Base-by-base conservation (phyloP, 2,888 invertebrate species). In the Kryphioiulus occultus region DNA sequence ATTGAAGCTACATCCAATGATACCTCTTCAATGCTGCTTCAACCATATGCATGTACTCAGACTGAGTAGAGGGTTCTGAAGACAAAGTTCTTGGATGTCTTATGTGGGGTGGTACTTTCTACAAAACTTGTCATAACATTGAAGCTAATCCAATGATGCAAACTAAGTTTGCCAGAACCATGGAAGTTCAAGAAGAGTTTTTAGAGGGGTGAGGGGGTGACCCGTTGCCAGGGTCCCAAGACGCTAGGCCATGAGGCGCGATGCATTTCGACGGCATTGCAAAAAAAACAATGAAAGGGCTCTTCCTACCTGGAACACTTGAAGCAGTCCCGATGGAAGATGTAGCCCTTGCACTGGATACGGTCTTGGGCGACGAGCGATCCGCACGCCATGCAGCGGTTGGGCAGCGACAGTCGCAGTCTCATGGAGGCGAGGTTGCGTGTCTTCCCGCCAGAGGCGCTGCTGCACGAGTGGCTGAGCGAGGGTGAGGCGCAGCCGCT, bases 271-370 rank as follows among this genome's bases (percentile, higher is more conserved):
- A 22, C 59, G 22, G 5, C n/a, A 22, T 10, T 59, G n/a, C 59
- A 59, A 59, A 59, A 22, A n/a, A 22, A 59, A 22, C 59, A 59
- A 59, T 22, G 59, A 22, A 22, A 1, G n/a, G 59, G 59, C 22
- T 47, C 9, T 86, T 85, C 88, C 53, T 87, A 89, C 89, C 87
- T 88, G 15, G 86, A 89, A 47, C 89, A 89, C 85, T 89, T 89
- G 89, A 88, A 89, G 87, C 89, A 89, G 44, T 83, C 83, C 39
- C 87, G 85, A 68, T 89, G 89, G 84, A 89, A 89, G 78, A 89
- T 53, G 53, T 85, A 85, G 22, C 89, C 89, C 19, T 85, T 78
- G 53, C 84, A 85, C 87, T 89, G 89, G 26, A 89, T 42, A 30
- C 88, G 87, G 30, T 89, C 89, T 17, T 89, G 89, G 47, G 87